Conservation (phyloP, 2,113 vertebrate genomes). For the Prinia subflava region DNA sequence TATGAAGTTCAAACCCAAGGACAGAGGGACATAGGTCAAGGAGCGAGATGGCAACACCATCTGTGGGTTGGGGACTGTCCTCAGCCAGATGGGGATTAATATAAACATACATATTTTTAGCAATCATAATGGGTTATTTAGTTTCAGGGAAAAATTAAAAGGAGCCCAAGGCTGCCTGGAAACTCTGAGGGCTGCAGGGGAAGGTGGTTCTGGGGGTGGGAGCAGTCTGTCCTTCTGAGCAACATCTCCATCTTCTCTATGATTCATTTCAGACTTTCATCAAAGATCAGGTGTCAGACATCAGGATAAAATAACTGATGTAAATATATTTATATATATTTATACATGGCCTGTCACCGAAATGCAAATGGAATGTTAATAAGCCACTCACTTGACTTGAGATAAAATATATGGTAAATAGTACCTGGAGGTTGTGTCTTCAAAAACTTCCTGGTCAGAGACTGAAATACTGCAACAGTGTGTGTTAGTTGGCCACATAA, state of each 20-base stretch:
- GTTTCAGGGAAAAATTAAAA: neutral
- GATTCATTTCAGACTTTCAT: neutral
- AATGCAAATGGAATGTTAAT: neutral
- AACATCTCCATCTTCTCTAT: neutral
- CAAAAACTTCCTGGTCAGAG: neutral
- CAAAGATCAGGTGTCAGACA: neutral
- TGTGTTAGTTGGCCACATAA: neutral
- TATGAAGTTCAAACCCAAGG: neutral
- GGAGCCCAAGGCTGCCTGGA: neutral
- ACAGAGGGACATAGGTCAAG: neutral
- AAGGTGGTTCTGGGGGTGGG: neutral
- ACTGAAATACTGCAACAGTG: neutral
- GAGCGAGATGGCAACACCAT: fast-evolving
- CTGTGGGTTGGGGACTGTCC: neutral
- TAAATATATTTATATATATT: neutral
- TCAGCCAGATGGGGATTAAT: neutral
- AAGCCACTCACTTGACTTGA: neutral
- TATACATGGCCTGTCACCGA: neutral
- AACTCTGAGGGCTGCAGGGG: neutral
- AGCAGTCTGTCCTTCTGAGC: neutral
- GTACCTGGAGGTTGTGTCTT: neutral
- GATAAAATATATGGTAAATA: neutral
- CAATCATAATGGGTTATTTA: neutral
- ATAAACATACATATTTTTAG: neutral
- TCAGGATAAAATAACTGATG: neutral